phyloP scores from a whole-genome alignment of 2,888 invertebrate genomes.

The Ischnus inquisitorius region DNA sequence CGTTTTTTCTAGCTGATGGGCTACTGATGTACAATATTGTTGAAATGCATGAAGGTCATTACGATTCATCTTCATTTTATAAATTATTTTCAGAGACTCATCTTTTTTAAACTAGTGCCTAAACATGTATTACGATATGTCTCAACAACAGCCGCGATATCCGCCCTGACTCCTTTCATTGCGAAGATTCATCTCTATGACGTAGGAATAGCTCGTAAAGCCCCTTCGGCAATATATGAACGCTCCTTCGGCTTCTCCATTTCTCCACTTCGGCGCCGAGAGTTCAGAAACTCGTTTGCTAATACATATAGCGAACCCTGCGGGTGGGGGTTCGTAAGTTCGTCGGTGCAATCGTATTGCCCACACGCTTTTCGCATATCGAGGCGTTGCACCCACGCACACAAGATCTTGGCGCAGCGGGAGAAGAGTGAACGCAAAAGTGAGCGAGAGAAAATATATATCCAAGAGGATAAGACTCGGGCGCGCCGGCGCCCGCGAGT shows the following conservation, averaged over 20 bases:
- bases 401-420: constrained; percentile 59
- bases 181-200: neutral
- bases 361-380: constrained; percentile 64
- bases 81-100: neutral
- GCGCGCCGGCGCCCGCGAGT: constrained; percentile 70
- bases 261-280: constrained; percentile 54
- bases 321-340: constrained; percentile 26
- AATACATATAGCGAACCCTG: constrained; percentile 43
- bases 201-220: neutral
- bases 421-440: constrained; percentile 28
- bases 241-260: constrained; percentile 54
- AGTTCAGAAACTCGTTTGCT: constrained; percentile 63
- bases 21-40: neutral
- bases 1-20: neutral
- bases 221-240: constrained; percentile 16
- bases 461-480: constrained; percentile 57
- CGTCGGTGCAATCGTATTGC: constrained; percentile 42
- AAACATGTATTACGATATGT: neutral
- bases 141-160: neutral
- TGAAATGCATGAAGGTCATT: neutral
- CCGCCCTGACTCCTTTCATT: neutral
- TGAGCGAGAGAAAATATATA: constrained; percentile 46
- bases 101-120: neutral
- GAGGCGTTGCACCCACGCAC: constrained; percentile 65
- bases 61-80: neutral